These are phyloP conservation scores for Achatina immaculata DNA, from an alignment of 1,140 invertebrate species.

Conservation along the genomic window DNA sequence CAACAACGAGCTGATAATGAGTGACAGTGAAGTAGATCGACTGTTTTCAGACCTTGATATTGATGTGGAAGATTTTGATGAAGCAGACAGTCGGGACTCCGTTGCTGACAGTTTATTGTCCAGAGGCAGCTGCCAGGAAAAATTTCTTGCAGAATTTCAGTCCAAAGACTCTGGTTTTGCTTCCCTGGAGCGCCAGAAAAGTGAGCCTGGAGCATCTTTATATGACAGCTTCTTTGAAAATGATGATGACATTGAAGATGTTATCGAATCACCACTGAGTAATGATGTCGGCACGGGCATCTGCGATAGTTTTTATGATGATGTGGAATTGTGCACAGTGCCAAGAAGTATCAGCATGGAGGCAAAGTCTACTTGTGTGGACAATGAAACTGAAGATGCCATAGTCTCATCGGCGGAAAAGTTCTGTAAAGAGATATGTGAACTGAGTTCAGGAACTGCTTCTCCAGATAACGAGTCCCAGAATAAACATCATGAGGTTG, in stretches of 20 bases:
- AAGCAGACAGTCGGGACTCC: background rate
- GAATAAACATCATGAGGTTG: background rate
- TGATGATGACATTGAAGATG: constrained; percentile 26
- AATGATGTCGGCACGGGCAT: background rate
- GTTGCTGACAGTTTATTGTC: background rate
- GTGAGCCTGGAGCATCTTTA: background rate
- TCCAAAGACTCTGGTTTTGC: constrained; percentile 34
- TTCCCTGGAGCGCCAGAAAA: constrained; percentile 11
- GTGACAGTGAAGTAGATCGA: background rate
- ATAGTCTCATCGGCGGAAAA: constrained; percentile 1
- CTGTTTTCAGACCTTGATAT: background rate
- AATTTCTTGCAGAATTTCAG: constrained; percentile 6
- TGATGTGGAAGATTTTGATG: background rate
- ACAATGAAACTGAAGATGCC: background rate
- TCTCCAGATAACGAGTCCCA: background rate
- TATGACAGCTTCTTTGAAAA: constrained; percentile 4
- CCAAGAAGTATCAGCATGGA: constrained; percentile 15
- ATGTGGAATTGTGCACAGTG: background rate
- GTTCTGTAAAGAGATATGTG: background rate
- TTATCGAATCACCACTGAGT: background rate
- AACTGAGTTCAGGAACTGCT: background rate
- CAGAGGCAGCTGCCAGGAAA: background rate
- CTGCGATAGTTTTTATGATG: background rate
- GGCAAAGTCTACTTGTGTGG: constrained; percentile 5
- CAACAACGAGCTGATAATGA: background rate